Base-by-base conservation (phyloP, 2,113 vertebrate genomes). In the Ariopsis seemanni region DNA sequence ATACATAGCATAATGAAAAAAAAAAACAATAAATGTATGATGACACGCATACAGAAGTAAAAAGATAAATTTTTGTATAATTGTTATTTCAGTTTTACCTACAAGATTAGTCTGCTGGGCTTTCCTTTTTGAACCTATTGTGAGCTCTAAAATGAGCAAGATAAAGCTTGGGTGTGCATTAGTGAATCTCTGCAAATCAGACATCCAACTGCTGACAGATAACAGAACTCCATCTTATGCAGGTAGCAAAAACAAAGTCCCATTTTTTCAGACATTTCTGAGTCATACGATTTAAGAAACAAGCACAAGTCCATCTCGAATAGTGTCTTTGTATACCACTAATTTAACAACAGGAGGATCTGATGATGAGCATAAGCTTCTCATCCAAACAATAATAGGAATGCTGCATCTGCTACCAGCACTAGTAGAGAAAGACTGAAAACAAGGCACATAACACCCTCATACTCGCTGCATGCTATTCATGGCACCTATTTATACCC, bases 401-500 rank as follows among this genome's bases (percentile, higher is more conserved):
- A 86, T 6, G 74, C 55, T 25, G 42, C n/a, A 30, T 75, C 20
- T 88, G 82, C 63, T 78, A 77, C 27, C 60, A 69, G 72, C 7
- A 58, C 60, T 20, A 69, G 52, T 87, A 22, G 8, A 65, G 53
- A 22, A 83, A 53, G 71, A 58, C 30, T 30, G 72, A 86, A 86
- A 67, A 63, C 50, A 86, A 86, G 75, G 62, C 30, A 80, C 65
- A 78, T 52, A n/a, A 55, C 27, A 62, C 78, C 55, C 10, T 75
- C 84, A 75, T 83, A 88, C 84, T 79, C 48, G 63, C 42, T 85
- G 89, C 81, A 84, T 80, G 67, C 69, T 60, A 77, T 55, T 74
- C 67, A 63, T 60, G 71, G 65, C 63, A 82, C 65, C 71, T 81
- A 89, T 86, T 88, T 88, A 86, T 89, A 89, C 34, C 55, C 20